These are phyloP conservation scores for Tichodroma muraria DNA, from an alignment of 2,113 vertebrate species.

Conservation along the genomic window DNA sequence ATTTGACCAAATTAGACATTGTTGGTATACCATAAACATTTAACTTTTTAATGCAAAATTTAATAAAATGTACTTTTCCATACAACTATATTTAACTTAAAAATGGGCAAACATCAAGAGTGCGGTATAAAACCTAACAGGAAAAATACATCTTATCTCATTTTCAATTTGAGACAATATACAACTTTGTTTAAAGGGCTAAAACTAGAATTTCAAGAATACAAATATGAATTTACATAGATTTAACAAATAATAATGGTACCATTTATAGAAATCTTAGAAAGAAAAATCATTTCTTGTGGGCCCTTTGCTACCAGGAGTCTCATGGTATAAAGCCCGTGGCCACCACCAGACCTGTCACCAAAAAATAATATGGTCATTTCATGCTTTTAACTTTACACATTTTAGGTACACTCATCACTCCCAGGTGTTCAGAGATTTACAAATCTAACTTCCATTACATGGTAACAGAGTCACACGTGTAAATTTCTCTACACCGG, in stretches of 20 bases:
- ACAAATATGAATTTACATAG: slow-evolving; percentile 71
- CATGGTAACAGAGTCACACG: slow-evolving; percentile 64
- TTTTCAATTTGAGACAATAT: slow-evolving; percentile 71
- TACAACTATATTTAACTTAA: slow-evolving; percentile 63
- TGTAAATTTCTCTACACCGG: slow-evolving; percentile 45
- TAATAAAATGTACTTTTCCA: slow-evolving; percentile 63
- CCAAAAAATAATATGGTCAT: slow-evolving; percentile 63
- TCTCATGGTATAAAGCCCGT: slow-evolving; percentile 62
- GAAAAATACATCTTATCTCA: slow-evolving; percentile 70
- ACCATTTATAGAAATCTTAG: slow-evolving; percentile 68
- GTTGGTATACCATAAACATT: slow-evolving; percentile 63
- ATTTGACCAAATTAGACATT: slow-evolving; percentile 65
- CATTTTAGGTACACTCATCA: slow-evolving; percentile 40
- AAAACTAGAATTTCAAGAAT: slow-evolving; percentile 69
- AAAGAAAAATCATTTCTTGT: slow-evolving; percentile 63
- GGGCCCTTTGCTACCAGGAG: slow-evolving; percentile 59
- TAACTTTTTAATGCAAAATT: slow-evolving; percentile 65
- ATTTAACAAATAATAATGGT: slow-evolving; percentile 71
- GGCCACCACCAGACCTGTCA: slow-evolving; percentile 58
- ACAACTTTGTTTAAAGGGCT: slow-evolving; percentile 70
- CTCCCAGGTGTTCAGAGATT: slow-evolving; percentile 34
- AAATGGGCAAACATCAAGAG: slow-evolving; percentile 66
- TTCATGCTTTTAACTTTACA: slow-evolving; percentile 58
- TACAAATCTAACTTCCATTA: slow-evolving; percentile 69
- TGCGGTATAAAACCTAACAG: slow-evolving; percentile 69